Conservation (phyloP, 2,888 invertebrate species). For the Amphipoea lucens region DNA sequence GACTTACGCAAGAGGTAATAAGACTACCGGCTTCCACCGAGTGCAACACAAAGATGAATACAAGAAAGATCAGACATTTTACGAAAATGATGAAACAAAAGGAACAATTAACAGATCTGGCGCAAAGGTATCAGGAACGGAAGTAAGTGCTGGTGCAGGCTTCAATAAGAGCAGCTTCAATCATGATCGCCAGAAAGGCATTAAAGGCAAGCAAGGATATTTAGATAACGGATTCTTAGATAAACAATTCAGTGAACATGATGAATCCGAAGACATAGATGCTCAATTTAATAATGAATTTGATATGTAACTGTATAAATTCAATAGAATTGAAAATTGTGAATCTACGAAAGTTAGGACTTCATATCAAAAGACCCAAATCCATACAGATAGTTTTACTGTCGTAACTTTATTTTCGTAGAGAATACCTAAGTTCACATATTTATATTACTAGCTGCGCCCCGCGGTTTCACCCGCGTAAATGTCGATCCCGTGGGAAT, state of each 20-base stretch:
- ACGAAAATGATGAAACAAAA: slow-evolving; percentile 89
- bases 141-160: slow-evolving; percentile 83
- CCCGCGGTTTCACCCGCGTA: too few species aligned
- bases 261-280: slow-evolving; percentile 85
- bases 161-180: slow-evolving; percentile 81
- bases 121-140: slow-evolving; percentile 85
- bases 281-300: slow-evolving; percentile 74
- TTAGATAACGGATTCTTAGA: slow-evolving; percentile 88
- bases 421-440: background rate
- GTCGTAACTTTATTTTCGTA: background rate
- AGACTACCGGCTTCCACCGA: slow-evolving; percentile 90
- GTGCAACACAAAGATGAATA: slow-evolving; percentile 91
- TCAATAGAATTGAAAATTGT: background rate
- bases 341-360: background rate
- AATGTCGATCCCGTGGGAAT: too few species aligned
- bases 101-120: slow-evolving; percentile 88
- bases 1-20: slow-evolving; percentile 89
- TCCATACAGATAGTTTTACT: background rate
- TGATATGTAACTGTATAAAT: background rate
- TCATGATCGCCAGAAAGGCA: slow-evolving; percentile 84
- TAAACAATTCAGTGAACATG: slow-evolving; percentile 86
- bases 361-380: background rate
- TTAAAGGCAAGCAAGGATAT: slow-evolving; percentile 86
- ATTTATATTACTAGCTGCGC: too few species aligned
- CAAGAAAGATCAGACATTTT: slow-evolving; percentile 90